Evolutionary conservation across 2,888 invertebrate genomes (phyloP).

Genomic region (Dilophus febrilis): DNA sequence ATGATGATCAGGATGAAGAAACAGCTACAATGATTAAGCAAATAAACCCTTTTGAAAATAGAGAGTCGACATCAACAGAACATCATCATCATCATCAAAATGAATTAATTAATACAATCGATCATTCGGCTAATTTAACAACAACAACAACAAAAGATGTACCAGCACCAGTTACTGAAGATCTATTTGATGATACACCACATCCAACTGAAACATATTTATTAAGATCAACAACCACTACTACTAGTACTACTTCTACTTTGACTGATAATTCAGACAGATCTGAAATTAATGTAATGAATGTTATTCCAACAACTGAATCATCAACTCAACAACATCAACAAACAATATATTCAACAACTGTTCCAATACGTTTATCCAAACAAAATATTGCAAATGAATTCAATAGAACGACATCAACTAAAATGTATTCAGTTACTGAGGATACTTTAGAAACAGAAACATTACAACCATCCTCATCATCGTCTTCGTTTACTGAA

Average conservation of each 20-base stretch:
- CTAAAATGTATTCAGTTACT: slow-evolving; percentile 8
- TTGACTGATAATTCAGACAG: slow-evolving; percentile 2
- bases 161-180: slow-evolving; percentile 14
- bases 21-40: too few relatives aligned
- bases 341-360: slow-evolving; percentile 11
- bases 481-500: too few relatives aligned
- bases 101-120: background rate
- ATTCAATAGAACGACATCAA: too few relatives aligned
- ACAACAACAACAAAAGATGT: background rate
- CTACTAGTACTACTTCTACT: too few relatives aligned
- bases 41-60: too few relatives aligned
- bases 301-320: slow-evolving; percentile 8
- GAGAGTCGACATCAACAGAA: background rate
- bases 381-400: too few relatives aligned
- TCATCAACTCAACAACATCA: slow-evolving; percentile 3
- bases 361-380: slow-evolving; percentile 7
- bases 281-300: slow-evolving; percentile 10
- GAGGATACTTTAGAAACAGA: slow-evolving; percentile 6
- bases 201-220: slow-evolving; percentile 13
- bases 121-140: background rate
- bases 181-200: slow-evolving; percentile 12
- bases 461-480: background rate
- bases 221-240: background rate
- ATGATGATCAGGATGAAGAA: too few relatives aligned
- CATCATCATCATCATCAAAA: background rate